Percentiles rank a stretch among this genome's conserved stretches.
Conservation (phyloP, 2,888 invertebrate genomes). For the Leptinotarsa juncta region DNA sequence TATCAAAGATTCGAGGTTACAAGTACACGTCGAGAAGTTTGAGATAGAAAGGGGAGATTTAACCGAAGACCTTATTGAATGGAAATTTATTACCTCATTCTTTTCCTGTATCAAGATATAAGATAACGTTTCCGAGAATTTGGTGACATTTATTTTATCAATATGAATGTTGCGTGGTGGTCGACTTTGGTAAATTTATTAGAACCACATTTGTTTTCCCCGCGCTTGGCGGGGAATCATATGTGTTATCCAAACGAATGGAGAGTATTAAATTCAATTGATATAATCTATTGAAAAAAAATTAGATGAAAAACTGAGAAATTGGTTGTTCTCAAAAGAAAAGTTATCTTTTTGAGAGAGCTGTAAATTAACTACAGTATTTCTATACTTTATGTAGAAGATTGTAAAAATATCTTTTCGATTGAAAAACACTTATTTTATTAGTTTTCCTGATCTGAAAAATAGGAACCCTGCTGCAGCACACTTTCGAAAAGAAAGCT, state of each 20-base stretch:
- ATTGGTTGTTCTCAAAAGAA: too few relatives aligned
- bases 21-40: slow-evolving; percentile 15
- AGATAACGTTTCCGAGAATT: slow-evolving; percentile 19
- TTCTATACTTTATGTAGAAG: too few relatives aligned
- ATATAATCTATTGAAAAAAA: too few relatives aligned
- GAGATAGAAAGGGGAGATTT: slow-evolving; percentile 22
- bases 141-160: slow-evolving; percentile 23
- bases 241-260: neutral
- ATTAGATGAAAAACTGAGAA: too few relatives aligned
- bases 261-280: too few relatives aligned
- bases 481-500: too few relatives aligned
- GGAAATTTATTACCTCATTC: slow-evolving; percentile 30
- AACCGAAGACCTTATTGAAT: slow-evolving; percentile 25
- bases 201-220: neutral
- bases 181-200: slow-evolving; percentile 1
- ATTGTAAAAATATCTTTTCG: too few relatives aligned
- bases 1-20: slow-evolving; percentile 26
- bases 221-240: neutral
- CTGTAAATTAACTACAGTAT: too few relatives aligned
- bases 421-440: too few relatives aligned
- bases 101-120: slow-evolving; percentile 21
- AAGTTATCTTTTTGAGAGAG: too few relatives aligned
- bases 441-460: too few relatives aligned
- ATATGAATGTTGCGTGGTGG: slow-evolving; percentile 4
- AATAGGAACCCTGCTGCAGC: too few relatives aligned